Evolutionary conservation across 2,888 invertebrate genomes (phyloP).

Genomic region (Diloba caeruleocephala): DNA sequence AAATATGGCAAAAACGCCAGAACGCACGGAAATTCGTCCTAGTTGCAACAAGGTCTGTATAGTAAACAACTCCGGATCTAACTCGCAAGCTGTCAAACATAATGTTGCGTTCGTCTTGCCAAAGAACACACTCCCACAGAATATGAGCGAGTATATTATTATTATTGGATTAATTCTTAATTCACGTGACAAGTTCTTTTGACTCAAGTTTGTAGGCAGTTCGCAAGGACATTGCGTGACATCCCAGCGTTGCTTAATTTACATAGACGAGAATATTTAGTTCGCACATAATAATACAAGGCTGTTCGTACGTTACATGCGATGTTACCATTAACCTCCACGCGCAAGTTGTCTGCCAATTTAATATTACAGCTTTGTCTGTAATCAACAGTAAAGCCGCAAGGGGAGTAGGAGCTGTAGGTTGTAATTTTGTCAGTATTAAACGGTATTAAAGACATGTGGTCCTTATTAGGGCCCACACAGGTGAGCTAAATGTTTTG

Average conservation of each 20-base stretch:
- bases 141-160: too few relatives aligned
- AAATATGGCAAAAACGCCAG: too few relatives aligned
- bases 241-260: constrained; percentile 59
- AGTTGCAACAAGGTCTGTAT: too few relatives aligned
- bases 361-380: constrained; percentile 35
- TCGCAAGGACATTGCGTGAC: constrained; percentile 72
- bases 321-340: constrained; percentile 56
- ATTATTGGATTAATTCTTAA: background rate
- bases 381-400: constrained; percentile 39
- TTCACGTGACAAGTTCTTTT: background rate
- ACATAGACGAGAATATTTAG: constrained; percentile 60
- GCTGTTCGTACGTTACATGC: constrained; percentile 60
- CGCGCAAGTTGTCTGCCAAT: constrained; percentile 35
- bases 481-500: constrained; percentile 12
- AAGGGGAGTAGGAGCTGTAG: constrained; percentile 1
- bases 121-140: too few relatives aligned
- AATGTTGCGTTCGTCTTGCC: too few relatives aligned
- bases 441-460: constrained; percentile 23
- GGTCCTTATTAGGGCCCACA: constrained; percentile 25
- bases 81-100: too few relatives aligned
- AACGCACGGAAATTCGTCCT: too few relatives aligned
- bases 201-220: constrained; percentile 29
- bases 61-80: too few relatives aligned
- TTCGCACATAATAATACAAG: constrained; percentile 65
- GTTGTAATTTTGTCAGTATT: constrained; percentile 31